These are phyloP conservation scores for Clarias platycephalus DNA, from an alignment of 2,797 vertebrate genomes.

Conservation along the genomic window DNA sequence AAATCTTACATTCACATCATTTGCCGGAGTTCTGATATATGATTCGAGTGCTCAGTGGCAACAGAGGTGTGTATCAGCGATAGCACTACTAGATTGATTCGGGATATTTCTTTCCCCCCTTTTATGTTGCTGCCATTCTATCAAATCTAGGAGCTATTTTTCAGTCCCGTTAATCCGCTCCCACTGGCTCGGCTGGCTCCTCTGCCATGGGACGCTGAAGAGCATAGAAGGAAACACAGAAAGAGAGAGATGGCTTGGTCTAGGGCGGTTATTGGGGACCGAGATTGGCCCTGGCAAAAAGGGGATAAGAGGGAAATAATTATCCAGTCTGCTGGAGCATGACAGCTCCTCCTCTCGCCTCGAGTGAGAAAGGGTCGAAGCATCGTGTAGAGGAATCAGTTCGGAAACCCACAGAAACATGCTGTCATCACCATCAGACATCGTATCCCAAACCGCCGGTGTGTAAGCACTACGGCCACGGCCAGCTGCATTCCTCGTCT, in stretches of 20 bases:
- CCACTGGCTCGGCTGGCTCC: conserved; percentile 44
- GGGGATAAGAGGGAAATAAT: conserved; percentile 85
- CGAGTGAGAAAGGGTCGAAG: conserved; percentile 72
- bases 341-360: conserved; percentile 74
- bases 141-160: conserved; percentile 57
- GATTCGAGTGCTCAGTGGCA: conserved; percentile 21
- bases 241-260: conserved; percentile 56
- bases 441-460: conserved; percentile 52
- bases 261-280: conserved; percentile 73
- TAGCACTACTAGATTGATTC: conserved; percentile 32
- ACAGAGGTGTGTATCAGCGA: conserved; percentile 14
- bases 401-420: conserved; percentile 66
- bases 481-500: background rate
- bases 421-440: conserved; percentile 62
- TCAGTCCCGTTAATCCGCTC: conserved; percentile 63
- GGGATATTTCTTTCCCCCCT: conserved; percentile 35
- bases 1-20: conserved; percentile 33
- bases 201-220: conserved; percentile 40
- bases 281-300: conserved; percentile 75
- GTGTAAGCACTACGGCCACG: too few relatives aligned
- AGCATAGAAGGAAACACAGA: conserved; percentile 56
- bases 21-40: background rate
- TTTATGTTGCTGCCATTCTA: conserved; percentile 53
- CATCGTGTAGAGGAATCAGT: conserved; percentile 74
- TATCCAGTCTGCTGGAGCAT: conserved; percentile 82